Evolutionary conservation across 2,797 vertebrate genomes (phyloP), one percentile per base, ranked within the genome.

Genomic region (Pangasius sanitwongsei): DNA sequence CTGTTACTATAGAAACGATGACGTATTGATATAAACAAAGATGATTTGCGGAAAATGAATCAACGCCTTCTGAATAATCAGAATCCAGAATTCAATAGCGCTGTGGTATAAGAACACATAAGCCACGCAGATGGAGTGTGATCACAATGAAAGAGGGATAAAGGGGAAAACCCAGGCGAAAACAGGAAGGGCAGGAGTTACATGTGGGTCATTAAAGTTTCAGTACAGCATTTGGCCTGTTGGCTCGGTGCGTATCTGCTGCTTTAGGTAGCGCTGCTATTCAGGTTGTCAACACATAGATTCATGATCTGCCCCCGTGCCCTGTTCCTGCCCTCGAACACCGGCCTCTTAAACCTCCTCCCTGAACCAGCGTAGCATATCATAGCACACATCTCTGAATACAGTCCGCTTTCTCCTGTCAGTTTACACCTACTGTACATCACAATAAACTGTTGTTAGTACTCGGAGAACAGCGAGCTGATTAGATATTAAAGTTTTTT

Each of bases 201-300:
- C 86, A 87, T 90, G 91, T 92, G 57, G 81, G 0, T 25, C 90
- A 94, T 96, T 91, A 96, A 96, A 94, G 92, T 94, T 96, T 93
- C 92, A 97, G 93, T 90, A 88, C 93, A 95, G 93, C 92, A 92
- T 93, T 91, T 94, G 92, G 92, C 74, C 92, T 90, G 92, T 94
- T 95, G 96, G 95, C 93, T 94, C 93, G 93, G 92, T 91, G 63
- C 95, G 94, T 94, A 93, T 95, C 93, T 87, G 90, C 93, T 94
- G 94, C 93, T 95, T 87, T 93, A 87, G 94, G 94, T 94, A 94
- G 95, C 95, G 18, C 31, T 37, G 95, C 92, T 95, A 92, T 95
- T 94, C 93, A 93, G 92, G 89, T 93, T 94, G 94, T 94, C 90
- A 91, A 59, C 72, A 81, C 34, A 41, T 87, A 86, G 85, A 90